Base-by-base conservation (phyloP, 2,797 vertebrate genomes). In the Micromesistius poutassou region DNA sequence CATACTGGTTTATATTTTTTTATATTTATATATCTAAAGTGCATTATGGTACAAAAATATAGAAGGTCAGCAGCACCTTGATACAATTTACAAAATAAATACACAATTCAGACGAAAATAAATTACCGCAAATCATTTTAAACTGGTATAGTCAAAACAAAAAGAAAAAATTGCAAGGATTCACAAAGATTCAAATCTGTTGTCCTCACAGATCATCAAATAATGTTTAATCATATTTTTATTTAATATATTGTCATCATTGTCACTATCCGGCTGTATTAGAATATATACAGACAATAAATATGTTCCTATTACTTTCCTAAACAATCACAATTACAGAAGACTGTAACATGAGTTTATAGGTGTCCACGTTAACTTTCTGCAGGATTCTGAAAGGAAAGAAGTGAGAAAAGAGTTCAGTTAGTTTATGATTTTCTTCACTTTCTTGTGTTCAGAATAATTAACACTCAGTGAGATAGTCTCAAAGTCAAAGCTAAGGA, bases 211-310 rank as follows among this genome's bases (percentile, higher is more conserved):
- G 89, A 91, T 87, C 90, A 82, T 81, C 83, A 88, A 88, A 90
- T 80, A 81, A 77, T 79, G 72, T 82, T 91, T 95, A 91, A 94
- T 85, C 88, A 88, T 88, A 84, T 91, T 88, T 82, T 35, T 71
- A 25, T 66, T 66, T 10, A 66, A 28, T 66, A 50, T 80, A 50
- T 80, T 84, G 88, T 86, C 81, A 85, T 84, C 82, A 82, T 81
- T 79, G 84, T 88, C 87, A 86, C 82, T 88, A 89, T 94, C 95
- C 92, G 92, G 90, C 90, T 87, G 93, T 92, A 94, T 95, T 94
- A 95, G 93, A 96, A 91, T 97, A 97, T 98, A 95, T 97, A 97
- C 97, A 97, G 87, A 94, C 88, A 98, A 98, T 98, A 98, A 98
- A 98, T 98, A 98, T 94, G 94, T 90, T 89, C 88, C 87, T 94